Percentiles rank a stretch among this genome's conserved stretches.
phyloP scores from a whole-genome alignment of 1,140 invertebrate species.

The Magallana angulata region DNA sequence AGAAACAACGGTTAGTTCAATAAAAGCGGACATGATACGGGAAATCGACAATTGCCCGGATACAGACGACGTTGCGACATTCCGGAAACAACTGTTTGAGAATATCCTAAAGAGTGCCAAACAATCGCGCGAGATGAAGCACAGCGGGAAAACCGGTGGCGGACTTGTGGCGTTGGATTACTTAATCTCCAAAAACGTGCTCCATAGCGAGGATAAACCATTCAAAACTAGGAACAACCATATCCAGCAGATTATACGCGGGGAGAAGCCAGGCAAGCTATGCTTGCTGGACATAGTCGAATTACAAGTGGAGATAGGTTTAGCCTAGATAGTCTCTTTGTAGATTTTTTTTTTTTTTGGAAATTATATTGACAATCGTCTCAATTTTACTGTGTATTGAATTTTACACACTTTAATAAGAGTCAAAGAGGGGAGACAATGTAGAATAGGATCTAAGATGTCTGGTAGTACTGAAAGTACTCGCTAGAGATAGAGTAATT shows the following conservation, averaged over 20 bases:
- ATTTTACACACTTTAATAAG: neutral
- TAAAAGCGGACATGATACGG: conserved; percentile 53
- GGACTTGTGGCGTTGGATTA: conserved; percentile 51
- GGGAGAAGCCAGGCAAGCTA: conserved; percentile 52
- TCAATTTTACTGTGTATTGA: neutral
- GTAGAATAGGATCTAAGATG: neutral
- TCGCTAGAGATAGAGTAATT: neutral
- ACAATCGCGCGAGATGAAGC: conserved; percentile 11
- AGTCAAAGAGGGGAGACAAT: conserved; percentile 25
- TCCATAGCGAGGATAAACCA: conserved; percentile 45
- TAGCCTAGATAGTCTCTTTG: conserved; percentile 43
- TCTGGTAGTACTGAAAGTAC: neutral
- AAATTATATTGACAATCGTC: conserved; percentile 15
- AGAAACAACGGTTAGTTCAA: conserved; percentile 11
- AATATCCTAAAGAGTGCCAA: conserved; percentile 29
- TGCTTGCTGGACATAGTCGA: conserved; percentile 58
- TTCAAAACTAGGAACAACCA: conserved; percentile 52
- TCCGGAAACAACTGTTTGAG: conserved; percentile 42
- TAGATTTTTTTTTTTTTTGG: neutral
- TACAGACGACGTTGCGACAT: conserved; percentile 41
- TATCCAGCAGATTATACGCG: conserved; percentile 54
- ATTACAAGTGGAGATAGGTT: conserved; percentile 57
- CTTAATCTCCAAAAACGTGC: conserved; percentile 48
- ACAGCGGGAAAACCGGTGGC: conserved; percentile 11
- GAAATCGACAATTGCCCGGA: conserved; percentile 52